phyloP scores from a whole-genome alignment of 2,888 invertebrate genomes.

The Monochamus alternatus region DNA sequence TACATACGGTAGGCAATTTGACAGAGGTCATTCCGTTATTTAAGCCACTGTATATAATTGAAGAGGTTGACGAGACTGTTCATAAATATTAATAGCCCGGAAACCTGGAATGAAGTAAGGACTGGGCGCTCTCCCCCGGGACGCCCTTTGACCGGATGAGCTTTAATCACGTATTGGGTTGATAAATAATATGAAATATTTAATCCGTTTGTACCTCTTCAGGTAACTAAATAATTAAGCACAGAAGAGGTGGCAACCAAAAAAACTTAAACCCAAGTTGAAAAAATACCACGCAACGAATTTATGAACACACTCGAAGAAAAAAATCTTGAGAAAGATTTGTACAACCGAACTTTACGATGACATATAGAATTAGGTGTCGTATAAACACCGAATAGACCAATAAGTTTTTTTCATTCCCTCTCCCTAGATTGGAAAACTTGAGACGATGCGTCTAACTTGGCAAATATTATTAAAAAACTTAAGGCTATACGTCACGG shows the following conservation, averaged over 20 bases:
- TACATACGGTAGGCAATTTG: too few species aligned
- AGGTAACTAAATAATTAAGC: too few species aligned
- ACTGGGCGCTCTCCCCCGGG: neutral
- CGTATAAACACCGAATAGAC: neutral
- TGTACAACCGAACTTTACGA: neutral
- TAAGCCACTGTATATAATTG: neutral
- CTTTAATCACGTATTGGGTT: too few species aligned
- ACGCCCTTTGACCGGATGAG: neutral
- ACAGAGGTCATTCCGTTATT: neutral
- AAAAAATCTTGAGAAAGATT: too few species aligned
- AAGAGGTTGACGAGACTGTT: slow-evolving; percentile 2
- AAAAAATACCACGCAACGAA: neutral
- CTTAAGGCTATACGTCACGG: slow-evolving; percentile 1
- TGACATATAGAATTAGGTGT: slow-evolving; percentile 9
- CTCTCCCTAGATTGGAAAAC: slow-evolving; percentile 5
- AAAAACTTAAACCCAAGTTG: too few species aligned
- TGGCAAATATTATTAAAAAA: slow-evolving; percentile 14
- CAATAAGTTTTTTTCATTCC: slow-evolving; percentile 11
- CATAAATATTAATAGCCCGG: neutral
- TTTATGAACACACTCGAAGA: neutral
- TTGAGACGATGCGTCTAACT: slow-evolving; percentile 4
- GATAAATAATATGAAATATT: too few species aligned
- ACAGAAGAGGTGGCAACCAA: too few species aligned
- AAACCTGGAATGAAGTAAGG: neutral
- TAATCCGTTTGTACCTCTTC: too few species aligned